These are phyloP conservation scores for Digitonthophagus gazella DNA, from an alignment of 2,888 invertebrate species.

Conservation along the genomic window DNA sequence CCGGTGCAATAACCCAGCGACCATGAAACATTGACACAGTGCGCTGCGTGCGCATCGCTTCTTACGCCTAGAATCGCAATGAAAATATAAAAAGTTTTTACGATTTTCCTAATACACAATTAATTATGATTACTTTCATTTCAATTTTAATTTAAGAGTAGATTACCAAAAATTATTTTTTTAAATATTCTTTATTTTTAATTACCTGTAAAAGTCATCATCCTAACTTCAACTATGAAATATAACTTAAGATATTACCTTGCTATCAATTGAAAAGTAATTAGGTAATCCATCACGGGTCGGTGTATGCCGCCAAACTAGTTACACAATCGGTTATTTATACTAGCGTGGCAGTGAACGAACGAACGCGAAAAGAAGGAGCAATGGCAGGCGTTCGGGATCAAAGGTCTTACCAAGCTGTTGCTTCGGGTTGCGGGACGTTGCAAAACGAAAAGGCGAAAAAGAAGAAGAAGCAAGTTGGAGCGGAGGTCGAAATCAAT, in stretches of 20 bases:
- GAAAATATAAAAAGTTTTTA: not conserved
- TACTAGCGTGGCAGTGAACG: not conserved
- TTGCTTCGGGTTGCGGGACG: not conserved
- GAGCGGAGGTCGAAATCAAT: not conserved
- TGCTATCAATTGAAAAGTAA: not conserved
- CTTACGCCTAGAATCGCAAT: not conserved
- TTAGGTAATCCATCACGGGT: not conserved
- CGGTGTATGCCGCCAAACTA: not conserved
- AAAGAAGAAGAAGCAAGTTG: not conserved
- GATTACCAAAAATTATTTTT: no score
- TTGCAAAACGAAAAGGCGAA: not conserved
- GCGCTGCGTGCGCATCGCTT: not conserved
- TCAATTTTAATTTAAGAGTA: no score
- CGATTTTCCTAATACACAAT: not conserved
- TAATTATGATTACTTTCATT: not conserved
- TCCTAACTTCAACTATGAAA: not conserved
- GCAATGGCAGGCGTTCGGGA: not conserved
- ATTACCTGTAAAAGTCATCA: no score
- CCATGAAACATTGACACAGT: slow-evolving; percentile 16
- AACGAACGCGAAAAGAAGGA: not conserved
- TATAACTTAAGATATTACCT: not conserved
- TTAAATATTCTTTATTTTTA: no score
- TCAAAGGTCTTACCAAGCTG: not conserved
- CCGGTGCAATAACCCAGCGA: slow-evolving; percentile 12
- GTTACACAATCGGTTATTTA: not conserved